phyloP scores from a whole-genome alignment of 2,113 vertebrate genomes.

The Nesoenas mayeri region DNA sequence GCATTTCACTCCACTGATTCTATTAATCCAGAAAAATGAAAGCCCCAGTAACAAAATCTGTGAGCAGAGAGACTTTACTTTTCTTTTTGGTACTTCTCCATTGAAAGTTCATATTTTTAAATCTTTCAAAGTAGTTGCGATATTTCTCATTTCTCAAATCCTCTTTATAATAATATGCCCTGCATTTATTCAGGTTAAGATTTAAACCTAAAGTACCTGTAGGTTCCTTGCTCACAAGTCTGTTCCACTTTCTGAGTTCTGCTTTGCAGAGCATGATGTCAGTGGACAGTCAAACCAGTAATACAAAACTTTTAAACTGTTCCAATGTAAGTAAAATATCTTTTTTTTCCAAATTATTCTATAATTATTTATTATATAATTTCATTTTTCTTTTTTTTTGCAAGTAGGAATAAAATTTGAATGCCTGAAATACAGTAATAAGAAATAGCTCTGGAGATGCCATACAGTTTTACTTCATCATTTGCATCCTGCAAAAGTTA shows the following conservation, averaged over 20 bases:
- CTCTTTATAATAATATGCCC: neutral
- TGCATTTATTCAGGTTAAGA: neutral
- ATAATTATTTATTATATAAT: neutral
- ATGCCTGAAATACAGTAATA: neutral
- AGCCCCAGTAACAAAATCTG: neutral
- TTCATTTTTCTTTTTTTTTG: neutral
- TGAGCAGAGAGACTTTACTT: neutral
- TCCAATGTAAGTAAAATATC: neutral
- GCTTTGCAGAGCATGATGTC: neutral
- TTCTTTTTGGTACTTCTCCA: neutral
- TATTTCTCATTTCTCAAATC: neutral
- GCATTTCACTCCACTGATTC: neutral
- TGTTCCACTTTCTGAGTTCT: neutral
- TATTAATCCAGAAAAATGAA: neutral
- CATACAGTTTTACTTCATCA: neutral
- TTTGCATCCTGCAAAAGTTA: neutral
- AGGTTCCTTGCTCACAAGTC: neutral
- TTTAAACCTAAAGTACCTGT: neutral
- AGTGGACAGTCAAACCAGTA: neutral
- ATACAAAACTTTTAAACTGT: neutral
- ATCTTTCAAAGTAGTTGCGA: neutral
- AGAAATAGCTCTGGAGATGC: neutral
- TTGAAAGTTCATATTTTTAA: neutral
- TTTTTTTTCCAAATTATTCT: neutral
- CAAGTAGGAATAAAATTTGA: neutral